Conservation (phyloP, 1,140 invertebrate genomes). For the Papilio polyxenes region DNA sequence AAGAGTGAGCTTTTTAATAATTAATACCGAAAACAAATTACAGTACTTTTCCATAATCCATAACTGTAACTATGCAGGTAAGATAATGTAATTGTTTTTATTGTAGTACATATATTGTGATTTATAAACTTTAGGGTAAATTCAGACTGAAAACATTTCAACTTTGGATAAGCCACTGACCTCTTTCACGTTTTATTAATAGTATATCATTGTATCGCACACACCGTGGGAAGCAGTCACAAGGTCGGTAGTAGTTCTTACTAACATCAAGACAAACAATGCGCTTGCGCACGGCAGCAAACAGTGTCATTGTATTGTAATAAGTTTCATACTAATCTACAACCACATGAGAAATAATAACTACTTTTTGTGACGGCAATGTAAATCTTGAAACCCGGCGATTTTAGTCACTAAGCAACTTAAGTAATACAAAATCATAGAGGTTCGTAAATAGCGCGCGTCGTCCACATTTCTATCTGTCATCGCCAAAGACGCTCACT, state of each 20-base stretch:
- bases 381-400: no score
- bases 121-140: no score
- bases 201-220: not conserved
- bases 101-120: no score
- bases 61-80: no score
- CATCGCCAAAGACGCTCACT: no score
- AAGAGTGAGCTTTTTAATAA: not conserved
- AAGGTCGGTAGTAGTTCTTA: slow-evolving; percentile 10
- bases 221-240: not conserved
- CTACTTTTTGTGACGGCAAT: no score
- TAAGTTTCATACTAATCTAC: not conserved
- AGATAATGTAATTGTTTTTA: not conserved
- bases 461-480: no score
- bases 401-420: no score
- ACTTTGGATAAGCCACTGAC: not conserved
- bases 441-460: no score
- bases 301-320: slow-evolving; percentile 11
- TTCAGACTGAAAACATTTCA: not conserved
- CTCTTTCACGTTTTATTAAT: not conserved
- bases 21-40: not conserved
- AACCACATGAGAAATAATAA: not conserved
- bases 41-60: no score
- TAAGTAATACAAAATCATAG: no score
- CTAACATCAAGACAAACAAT: slow-evolving; percentile 3
- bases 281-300: slow-evolving; percentile 5